Conservation (phyloP, 2,797 vertebrate species). For the Aselliscus stoliczkanus region DNA sequence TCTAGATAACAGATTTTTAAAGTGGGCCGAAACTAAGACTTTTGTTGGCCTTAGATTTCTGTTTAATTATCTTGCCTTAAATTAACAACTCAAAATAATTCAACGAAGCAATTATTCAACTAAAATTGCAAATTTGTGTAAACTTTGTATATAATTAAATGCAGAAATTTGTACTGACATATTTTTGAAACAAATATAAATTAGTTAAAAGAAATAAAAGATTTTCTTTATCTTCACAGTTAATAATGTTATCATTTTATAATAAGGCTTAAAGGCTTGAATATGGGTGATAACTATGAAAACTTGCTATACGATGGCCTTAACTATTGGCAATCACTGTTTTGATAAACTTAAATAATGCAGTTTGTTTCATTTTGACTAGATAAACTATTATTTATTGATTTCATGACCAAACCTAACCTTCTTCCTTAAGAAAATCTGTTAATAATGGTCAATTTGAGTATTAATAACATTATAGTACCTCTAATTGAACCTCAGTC, state of each 20-base stretch:
- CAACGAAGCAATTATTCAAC: neutral
- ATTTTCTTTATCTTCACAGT: neutral
- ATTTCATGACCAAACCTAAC: neutral
- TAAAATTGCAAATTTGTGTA: neutral
- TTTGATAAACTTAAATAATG: neutral
- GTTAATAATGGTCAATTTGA: neutral
- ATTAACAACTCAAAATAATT: neutral
- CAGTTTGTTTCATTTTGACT: neutral
- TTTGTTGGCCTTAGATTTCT: neutral
- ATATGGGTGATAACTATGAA: neutral
- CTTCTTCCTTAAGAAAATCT: neutral
- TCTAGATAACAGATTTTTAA: neutral
- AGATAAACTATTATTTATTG: neutral
- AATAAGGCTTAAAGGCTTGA: neutral
- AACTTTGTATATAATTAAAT: neutral
- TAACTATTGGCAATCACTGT: neutral
- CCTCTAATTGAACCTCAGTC: neutral
- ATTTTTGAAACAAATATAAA: slow-evolving; percentile 24
- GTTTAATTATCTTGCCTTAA: slow-evolving; percentile 5
- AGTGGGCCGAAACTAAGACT: neutral
- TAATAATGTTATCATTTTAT: slow-evolving; percentile 18
- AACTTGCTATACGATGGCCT: neutral
- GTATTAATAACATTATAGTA: neutral
- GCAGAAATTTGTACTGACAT: neutral
- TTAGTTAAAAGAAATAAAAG: neutral